Percentiles rank a stretch among this genome's conserved stretches.
Conservation (phyloP, 2,797 vertebrate species). For the Chrosomus eos region DNA sequence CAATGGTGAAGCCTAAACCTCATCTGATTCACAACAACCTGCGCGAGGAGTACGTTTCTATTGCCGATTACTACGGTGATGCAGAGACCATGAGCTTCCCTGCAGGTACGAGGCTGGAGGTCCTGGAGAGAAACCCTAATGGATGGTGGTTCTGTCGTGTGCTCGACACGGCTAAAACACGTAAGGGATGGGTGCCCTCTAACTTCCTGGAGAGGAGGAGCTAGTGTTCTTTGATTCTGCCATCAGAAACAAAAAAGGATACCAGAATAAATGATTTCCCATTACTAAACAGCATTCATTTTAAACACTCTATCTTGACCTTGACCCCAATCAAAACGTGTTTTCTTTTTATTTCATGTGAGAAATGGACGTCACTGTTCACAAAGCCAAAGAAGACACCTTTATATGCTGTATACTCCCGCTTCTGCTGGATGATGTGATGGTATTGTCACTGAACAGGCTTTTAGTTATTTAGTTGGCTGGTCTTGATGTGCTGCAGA, state of each 20-base stretch:
- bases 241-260: neutral
- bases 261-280: neutral
- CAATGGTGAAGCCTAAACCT: slow-evolving; percentile 91
- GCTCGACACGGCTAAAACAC: slow-evolving; percentile 88
- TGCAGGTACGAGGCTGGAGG: slow-evolving; percentile 94
- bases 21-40: slow-evolving; percentile 96
- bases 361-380: neutral
- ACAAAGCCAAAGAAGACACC: neutral
- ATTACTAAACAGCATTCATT: neutral
- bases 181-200: slow-evolving; percentile 98
- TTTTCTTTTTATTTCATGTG: neutral
- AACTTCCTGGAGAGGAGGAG: slow-evolving; percentile 98
- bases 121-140: slow-evolving; percentile 94
- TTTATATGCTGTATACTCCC: slow-evolving; percentile 26
- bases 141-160: slow-evolving; percentile 99
- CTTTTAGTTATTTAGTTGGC: slow-evolving; percentile 12
- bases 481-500: slow-evolving; percentile 1
- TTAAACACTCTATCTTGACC: neutral
- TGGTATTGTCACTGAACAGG: slow-evolving; percentile 38
- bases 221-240: slow-evolving; percentile 64
- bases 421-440: slow-evolving; percentile 45
- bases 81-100: slow-evolving; percentile 95
- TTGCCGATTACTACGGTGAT: slow-evolving; percentile 94
- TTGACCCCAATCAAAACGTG: neutral
- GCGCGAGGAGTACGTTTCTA: slow-evolving; percentile 92